phyloP scores from a whole-genome alignment of 2,888 invertebrate genomes.

The Ptychoptera contaminata region DNA sequence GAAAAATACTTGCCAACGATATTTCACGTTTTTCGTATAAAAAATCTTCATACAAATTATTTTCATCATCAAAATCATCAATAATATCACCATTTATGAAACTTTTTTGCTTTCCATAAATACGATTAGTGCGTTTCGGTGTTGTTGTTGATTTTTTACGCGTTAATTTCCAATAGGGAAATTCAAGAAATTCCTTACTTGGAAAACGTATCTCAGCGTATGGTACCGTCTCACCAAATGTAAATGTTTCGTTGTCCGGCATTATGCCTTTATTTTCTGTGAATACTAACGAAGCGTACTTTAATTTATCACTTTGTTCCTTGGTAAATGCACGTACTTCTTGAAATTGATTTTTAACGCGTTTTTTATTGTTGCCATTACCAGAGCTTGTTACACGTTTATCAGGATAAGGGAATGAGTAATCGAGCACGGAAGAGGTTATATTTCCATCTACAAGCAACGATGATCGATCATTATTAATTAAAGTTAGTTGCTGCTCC shows the following conservation, averaged over 20 bases:
- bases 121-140: not conserved
- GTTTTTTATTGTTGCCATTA: slow-evolving; percentile 12
- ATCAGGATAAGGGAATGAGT: slow-evolving; percentile 16
- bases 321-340: slow-evolving; percentile 14
- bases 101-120: not conserved
- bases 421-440: slow-evolving; percentile 5
- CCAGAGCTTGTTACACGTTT: slow-evolving; percentile 10
- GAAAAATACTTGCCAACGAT: slow-evolving; percentile 14
- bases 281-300: slow-evolving; percentile 11
- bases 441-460: too few relatives aligned
- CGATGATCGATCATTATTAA: slow-evolving; percentile 5
- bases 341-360: slow-evolving; percentile 13
- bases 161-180: slow-evolving; percentile 6
- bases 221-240: not conserved
- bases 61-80: slow-evolving; percentile 1
- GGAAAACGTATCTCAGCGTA: slow-evolving; percentile 12
- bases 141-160: slow-evolving; percentile 2
- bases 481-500: slow-evolving; percentile 2
- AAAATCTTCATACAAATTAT: not conserved
- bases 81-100: not conserved
- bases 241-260: slow-evolving; percentile 4
- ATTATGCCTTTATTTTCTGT: not conserved
- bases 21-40: slow-evolving; percentile 10
- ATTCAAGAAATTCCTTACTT: slow-evolving; percentile 4
- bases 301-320: slow-evolving; percentile 10